Conservation (phyloP, 2,113 vertebrate species). For the Ranitomeya imitator region DNA sequence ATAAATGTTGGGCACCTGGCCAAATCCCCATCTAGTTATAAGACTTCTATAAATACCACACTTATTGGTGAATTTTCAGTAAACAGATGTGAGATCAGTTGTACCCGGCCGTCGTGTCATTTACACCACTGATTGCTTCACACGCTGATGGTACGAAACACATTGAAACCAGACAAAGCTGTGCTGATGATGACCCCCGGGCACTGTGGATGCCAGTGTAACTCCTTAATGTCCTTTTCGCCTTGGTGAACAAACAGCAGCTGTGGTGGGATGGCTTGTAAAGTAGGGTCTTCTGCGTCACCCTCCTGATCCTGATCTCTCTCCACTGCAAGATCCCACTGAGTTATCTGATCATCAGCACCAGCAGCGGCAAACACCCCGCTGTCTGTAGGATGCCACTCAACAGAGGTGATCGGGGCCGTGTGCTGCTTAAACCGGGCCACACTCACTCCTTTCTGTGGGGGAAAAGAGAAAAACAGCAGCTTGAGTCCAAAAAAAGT, state of each 20-base stretch:
- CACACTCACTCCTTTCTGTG: slow-evolving; percentile 77
- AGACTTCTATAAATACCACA: background rate
- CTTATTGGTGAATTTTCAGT: background rate
- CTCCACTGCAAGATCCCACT: slow-evolving; percentile 91
- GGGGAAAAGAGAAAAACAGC: background rate
- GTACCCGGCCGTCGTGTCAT: background rate
- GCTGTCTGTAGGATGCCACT: slow-evolving; percentile 86
- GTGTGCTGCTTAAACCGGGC: slow-evolving; percentile 91
- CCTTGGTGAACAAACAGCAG: slow-evolving; percentile 91
- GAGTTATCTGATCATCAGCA: slow-evolving; percentile 84
- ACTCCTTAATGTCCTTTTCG: slow-evolving; percentile 86
- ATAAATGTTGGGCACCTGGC: background rate
- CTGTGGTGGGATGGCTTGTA: slow-evolving; percentile 81
- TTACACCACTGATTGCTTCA: slow-evolving; percentile 44
- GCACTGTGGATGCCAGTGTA: slow-evolving; percentile 90
- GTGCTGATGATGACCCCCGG: slow-evolving; percentile 83
- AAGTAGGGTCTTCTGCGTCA: slow-evolving; percentile 59
- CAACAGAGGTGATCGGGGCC: slow-evolving; percentile 85
- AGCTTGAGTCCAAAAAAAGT: background rate
- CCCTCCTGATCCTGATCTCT: slow-evolving; percentile 69
- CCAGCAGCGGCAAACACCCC: slow-evolving; percentile 85
- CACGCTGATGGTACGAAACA: slow-evolving; percentile 89
- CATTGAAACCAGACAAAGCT: slow-evolving; percentile 83
- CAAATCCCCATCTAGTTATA: background rate
- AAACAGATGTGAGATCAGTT: background rate